Conservation (phyloP, 1,140 invertebrate genomes). For the Drosophila sulfurigaster region DNA sequence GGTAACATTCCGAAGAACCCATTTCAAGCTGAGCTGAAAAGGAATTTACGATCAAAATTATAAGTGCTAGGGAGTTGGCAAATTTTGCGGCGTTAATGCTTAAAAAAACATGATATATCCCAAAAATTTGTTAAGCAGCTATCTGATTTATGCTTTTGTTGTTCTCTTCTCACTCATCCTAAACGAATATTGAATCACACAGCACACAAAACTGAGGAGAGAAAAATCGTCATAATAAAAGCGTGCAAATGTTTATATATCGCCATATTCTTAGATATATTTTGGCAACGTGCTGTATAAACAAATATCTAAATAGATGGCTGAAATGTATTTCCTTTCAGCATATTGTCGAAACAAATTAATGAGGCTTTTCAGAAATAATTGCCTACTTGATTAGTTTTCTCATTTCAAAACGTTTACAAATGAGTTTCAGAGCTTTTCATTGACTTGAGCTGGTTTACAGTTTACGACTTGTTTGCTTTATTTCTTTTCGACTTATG, state of each 20-base stretch:
- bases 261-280: slow-evolving; percentile 38
- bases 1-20: slow-evolving; percentile 57
- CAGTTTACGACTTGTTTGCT: slow-evolving; percentile 18
- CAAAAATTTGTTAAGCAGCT: slow-evolving; percentile 1
- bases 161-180: background rate
- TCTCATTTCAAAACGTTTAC: slow-evolving; percentile 2
- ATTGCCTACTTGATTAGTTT: slow-evolving; percentile 61
- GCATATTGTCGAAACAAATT: slow-evolving; percentile 36
- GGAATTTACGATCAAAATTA: background rate
- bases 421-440: slow-evolving; percentile 8
- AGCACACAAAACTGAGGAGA: slow-evolving; percentile 29
- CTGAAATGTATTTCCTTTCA: slow-evolving; percentile 46
- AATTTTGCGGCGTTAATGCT: slow-evolving; percentile 54
- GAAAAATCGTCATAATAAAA: slow-evolving; percentile 65
- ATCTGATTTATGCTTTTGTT: slow-evolving; percentile 63
- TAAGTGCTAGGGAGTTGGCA: slow-evolving; percentile 40
- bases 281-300: slow-evolving; percentile 68
- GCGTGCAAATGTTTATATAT: slow-evolving; percentile 61
- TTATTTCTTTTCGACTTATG: background rate
- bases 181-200: slow-evolving; percentile 5
- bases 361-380: slow-evolving; percentile 66
- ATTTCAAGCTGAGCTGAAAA: slow-evolving; percentile 17
- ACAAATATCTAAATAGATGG: slow-evolving; percentile 51
- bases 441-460: slow-evolving; percentile 34
- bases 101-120: slow-evolving; percentile 59